Evolutionary conservation across 2,797 vertebrate species (phyloP), one percentile per base, ranked within the genome.

Genomic region (Channallabes apus): DNA sequence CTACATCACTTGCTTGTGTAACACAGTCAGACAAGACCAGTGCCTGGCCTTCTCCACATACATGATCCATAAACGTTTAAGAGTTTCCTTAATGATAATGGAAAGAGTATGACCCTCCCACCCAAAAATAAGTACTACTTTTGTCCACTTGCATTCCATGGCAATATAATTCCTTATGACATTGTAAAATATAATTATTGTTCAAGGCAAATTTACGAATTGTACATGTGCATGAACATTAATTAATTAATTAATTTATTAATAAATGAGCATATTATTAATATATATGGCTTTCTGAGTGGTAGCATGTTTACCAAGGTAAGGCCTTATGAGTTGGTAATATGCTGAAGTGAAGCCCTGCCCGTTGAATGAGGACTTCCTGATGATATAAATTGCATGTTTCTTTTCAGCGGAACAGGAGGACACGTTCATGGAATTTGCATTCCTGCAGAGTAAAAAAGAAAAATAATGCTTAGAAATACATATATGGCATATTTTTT

Each of bases 381-480:
- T 86, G 73, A 91, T 93, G 35, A 38, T 58, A 88, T 92, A 94
- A 27, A 95, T 58, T 77, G 87, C 73, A 51, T 14, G 86, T 87
- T 93, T 93, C 91, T 94, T 91, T 51, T 92, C 88, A 65, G 5
- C 14, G 64, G 93, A 92, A 83, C 94, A 95, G 1, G 90, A 89
- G 0, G 82, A 68, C 81, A 94, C 27, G 85, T 93, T 65, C 72
- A 92, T 32, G 83, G 71, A 7, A 2, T 85, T 82, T 46, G 91
- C 86, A 83, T 90, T 88, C 59, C 94, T 95, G 89, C 68, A 14
- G 24, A 32, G 27, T 56, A 11, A 22, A 54, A 84, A 29, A 84
- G 27, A 8, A 32, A 20, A 12, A 22, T n/a, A n/a, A 41, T 24
- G 51, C 2, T 51, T 51, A 32, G 51, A 15, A 54, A 75, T 56